Conservation (phyloP, 2,113 vertebrate species). For the Odocoileus virginianus region DNA sequence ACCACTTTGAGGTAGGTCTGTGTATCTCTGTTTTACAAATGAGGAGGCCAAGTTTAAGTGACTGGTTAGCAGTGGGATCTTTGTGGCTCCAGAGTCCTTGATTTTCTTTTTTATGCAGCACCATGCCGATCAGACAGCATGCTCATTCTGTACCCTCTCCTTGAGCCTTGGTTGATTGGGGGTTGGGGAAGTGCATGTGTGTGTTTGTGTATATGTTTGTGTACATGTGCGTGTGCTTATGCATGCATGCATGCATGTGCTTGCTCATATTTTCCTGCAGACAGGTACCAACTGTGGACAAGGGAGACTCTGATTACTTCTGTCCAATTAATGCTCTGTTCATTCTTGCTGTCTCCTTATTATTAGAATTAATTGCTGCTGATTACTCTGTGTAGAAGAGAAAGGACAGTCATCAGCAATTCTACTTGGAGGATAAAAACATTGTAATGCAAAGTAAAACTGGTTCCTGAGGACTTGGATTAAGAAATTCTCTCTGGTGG, state of each 20-base stretch:
- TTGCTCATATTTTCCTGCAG: neutral
- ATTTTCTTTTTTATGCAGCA: neutral
- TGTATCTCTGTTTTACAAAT: constrained; percentile 17
- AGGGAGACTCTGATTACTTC: constrained; percentile 60
- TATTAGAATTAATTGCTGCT: constrained; percentile 81
- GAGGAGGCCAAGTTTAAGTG: constrained; percentile 14
- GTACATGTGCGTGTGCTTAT: fast-evolving
- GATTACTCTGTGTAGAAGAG: constrained; percentile 61
- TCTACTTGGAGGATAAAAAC: constrained; percentile 65
- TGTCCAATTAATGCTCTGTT: constrained; percentile 49
- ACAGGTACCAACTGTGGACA: constrained; percentile 21
- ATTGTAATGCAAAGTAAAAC: constrained; percentile 69
- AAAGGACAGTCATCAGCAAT: constrained; percentile 61
- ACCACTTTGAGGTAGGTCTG: constrained; percentile 41
- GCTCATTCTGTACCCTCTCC: neutral
- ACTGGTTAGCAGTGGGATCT: neutral
- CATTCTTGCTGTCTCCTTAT: constrained; percentile 67
- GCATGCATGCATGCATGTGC: neutral
- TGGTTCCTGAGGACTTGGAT: constrained; percentile 46
- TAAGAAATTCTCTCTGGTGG: constrained; percentile 63
- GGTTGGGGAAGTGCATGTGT: neutral
- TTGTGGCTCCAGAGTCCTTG: constrained; percentile 24
- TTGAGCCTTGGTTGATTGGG: neutral
- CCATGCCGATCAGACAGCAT: neutral
- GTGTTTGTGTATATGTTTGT: neutral